These are phyloP conservation scores for Cynodonichthys magdalenae DNA, from an alignment of 2,797 vertebrate genomes.

Conservation along the genomic window DNA sequence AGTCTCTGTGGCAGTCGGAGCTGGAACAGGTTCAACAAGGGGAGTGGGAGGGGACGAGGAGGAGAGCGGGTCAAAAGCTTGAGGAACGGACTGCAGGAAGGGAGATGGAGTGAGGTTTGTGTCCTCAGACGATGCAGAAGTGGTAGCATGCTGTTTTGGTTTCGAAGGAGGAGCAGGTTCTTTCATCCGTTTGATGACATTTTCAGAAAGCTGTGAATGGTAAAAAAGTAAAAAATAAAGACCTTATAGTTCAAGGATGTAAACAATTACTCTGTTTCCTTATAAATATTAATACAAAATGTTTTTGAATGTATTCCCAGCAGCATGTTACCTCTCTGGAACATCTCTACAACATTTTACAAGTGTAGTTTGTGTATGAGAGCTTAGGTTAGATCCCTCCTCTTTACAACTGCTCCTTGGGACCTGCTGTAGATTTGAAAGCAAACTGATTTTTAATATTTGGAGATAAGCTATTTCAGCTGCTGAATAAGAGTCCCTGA, in stretches of 20 bases:
- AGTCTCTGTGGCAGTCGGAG: conserved; percentile 45
- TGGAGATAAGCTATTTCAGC: not conserved
- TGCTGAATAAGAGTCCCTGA: too few species aligned
- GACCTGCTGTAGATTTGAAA: conserved; percentile 2
- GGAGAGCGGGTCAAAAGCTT: conserved; percentile 66
- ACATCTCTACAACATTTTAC: too few species aligned
- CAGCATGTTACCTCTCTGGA: too few species aligned
- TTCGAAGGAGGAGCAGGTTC: conserved; percentile 76
- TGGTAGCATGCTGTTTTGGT: conserved; percentile 30
- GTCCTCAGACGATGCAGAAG: conserved; percentile 31
- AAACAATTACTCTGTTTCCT: too few species aligned
- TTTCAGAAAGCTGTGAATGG: conserved; percentile 89
- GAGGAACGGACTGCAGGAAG: conserved; percentile 54
- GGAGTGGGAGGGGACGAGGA: conserved; percentile 57
- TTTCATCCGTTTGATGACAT: conserved; percentile 95
- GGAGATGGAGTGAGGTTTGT: conserved; percentile 37
- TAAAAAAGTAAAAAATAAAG: not conserved
- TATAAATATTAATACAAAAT: too few species aligned
- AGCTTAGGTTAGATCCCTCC: not conserved
- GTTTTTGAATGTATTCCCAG: too few species aligned
- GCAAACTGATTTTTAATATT: not conserved
- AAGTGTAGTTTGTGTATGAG: too few species aligned
- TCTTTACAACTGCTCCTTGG: not conserved
- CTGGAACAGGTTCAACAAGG: conserved; percentile 52
- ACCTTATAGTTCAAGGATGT: not conserved